Conservation (phyloP, 1,140 invertebrate genomes). For the Sinella curviseta region DNA sequence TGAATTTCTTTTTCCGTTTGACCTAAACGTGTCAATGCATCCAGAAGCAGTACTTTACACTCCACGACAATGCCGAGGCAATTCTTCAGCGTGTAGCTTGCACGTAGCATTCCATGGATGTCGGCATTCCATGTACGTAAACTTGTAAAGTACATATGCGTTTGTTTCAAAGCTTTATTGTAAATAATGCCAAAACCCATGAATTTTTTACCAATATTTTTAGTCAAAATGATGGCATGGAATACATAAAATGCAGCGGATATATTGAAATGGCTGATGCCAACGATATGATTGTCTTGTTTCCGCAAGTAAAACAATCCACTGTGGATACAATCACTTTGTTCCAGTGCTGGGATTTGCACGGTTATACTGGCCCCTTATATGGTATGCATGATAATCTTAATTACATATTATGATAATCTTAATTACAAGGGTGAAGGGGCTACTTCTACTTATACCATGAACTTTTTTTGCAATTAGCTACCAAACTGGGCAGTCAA, state of each 20-base stretch:
- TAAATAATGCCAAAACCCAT: no score
- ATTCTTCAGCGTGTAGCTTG: slow-evolving; percentile 29
- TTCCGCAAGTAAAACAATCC: slow-evolving; percentile 35
- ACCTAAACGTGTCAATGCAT: slow-evolving; percentile 26
- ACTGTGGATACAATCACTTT: not conserved
- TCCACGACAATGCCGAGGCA: slow-evolving; percentile 30
- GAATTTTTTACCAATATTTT: not conserved
- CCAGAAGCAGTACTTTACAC: slow-evolving; percentile 35
- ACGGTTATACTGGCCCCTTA: slow-evolving; percentile 34
- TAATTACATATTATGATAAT: not conserved
- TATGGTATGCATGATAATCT: slow-evolving; percentile 24
- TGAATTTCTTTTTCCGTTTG: slow-evolving; percentile 31
- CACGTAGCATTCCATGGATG: slow-evolving; percentile 37
- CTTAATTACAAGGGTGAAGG: not conserved
- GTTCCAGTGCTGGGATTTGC: slow-evolving; percentile 37
- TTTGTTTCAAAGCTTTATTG: no score
- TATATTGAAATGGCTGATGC: slow-evolving; percentile 36
- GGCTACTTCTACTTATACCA: not conserved
- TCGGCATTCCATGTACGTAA: slow-evolving; percentile 38
- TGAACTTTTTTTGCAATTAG: not conserved
- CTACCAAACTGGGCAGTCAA: slow-evolving; percentile 32
- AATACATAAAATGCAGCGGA: slow-evolving; percentile 37
- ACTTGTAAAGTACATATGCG: not conserved
- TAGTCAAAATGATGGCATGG: slow-evolving; percentile 39
- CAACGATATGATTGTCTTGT: slow-evolving; percentile 34